These are phyloP conservation scores for Druon quercuslanigerum DNA, from an alignment of 1,140 invertebrate genomes.

Conservation along the genomic window DNA sequence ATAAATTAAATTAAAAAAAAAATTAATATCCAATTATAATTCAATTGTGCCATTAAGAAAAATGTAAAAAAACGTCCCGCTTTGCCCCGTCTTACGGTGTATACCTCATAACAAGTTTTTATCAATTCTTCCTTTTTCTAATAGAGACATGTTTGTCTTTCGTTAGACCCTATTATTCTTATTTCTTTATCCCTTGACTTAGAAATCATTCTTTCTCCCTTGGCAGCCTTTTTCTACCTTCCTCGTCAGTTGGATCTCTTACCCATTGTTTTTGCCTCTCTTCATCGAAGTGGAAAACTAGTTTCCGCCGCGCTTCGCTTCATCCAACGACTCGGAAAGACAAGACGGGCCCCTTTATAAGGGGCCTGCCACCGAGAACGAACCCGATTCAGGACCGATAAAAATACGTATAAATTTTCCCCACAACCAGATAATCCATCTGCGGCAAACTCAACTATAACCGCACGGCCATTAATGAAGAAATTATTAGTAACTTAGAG, in stretches of 20 bases:
- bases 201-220: constrained; percentile 5
- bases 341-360: constrained; percentile 34
- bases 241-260: constrained; percentile 1
- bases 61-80: too few relatives aligned
- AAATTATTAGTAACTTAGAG: too few relatives aligned
- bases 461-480: too few relatives aligned
- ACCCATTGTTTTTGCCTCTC: constrained; percentile 54
- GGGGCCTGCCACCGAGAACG: background rate
- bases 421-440: constrained; percentile 9
- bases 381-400: constrained; percentile 43
- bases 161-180: background rate
- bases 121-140: background rate
- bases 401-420: constrained; percentile 49
- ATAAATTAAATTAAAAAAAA: too few relatives aligned
- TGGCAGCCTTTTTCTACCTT: background rate
- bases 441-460: constrained; percentile 1
- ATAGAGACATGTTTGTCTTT: constrained; percentile 2
- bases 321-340: constrained; percentile 40
- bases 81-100: too few relatives aligned
- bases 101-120: too few relatives aligned
- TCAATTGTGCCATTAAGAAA: too few relatives aligned
- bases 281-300: constrained; percentile 59
- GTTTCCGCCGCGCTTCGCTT: constrained; percentile 49
- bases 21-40: too few relatives aligned
- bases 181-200: background rate